A percentile compares a stretch with the other conserved stretches of the same genome.
Evolutionary conservation across 2,888 invertebrate genomes (phyloP).

Genomic region (Petrophora chlorosata): DNA sequence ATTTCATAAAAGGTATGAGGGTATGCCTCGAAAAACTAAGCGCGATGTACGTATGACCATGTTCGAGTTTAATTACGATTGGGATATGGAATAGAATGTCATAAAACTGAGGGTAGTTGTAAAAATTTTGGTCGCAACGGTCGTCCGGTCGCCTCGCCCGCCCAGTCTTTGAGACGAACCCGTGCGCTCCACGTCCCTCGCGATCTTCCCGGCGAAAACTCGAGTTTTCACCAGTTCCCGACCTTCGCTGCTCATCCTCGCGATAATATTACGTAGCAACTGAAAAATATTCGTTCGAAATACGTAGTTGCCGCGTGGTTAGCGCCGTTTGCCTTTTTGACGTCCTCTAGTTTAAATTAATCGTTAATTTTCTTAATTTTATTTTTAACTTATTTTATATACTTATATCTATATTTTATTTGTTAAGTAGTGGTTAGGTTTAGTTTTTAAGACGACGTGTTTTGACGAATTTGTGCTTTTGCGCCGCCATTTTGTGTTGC

Average conservation of each 20-base stretch:
- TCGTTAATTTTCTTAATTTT: constrained; percentile 32
- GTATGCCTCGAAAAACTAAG: not conserved
- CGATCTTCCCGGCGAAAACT: constrained; percentile 44
- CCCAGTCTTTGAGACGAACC: constrained; percentile 66
- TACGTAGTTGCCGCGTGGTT: constrained; percentile 34
- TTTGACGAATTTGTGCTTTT: not conserved
- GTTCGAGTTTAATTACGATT: not conserved
- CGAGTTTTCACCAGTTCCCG: constrained; percentile 32
- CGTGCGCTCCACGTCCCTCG: constrained; percentile 53
- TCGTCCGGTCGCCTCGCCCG: constrained; percentile 16
- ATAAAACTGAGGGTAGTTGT: constrained; percentile 52
- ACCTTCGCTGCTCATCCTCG: constrained; percentile 23
- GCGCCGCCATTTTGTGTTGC: constrained; percentile 47
- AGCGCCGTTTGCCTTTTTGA: constrained; percentile 50
- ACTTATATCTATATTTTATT: constrained; percentile 32
- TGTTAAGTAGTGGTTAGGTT: constrained; percentile 38
- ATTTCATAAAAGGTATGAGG: not conserved
- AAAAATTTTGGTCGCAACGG: constrained; percentile 19
- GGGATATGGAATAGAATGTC: not conserved
- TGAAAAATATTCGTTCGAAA: constrained; percentile 19
- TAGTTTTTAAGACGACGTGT: constrained; percentile 42
- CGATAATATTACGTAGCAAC: constrained; percentile 37
- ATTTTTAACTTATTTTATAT: constrained; percentile 24
- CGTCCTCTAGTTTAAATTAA: constrained; percentile 33
- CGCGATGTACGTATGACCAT: not conserved